These are phyloP conservation scores for Parelbella ahira DNA, from an alignment of 2,888 invertebrate species.

Conservation along the genomic window DNA sequence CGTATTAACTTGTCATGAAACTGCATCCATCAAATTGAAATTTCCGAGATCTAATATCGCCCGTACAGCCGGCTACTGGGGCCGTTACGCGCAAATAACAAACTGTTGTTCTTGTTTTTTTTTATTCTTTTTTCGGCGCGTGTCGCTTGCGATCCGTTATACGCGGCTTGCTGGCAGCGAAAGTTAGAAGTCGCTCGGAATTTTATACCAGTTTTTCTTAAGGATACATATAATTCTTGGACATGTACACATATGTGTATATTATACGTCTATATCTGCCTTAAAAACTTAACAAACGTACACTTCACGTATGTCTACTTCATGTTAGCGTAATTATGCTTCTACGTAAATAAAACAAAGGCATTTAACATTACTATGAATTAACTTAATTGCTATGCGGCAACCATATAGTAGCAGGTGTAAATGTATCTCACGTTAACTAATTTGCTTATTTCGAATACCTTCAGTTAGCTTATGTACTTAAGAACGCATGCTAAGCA, in stretches of 20 bases:
- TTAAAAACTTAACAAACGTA: constrained; percentile 2
- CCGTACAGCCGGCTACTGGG: constrained; percentile 57
- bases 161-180: constrained; percentile 66
- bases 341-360: constrained; percentile 2
- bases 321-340: too few relatives aligned
- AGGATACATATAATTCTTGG: too few relatives aligned
- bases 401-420: constrained; percentile 10
- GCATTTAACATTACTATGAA: constrained; percentile 3
- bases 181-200: constrained; percentile 62
- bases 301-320: too few relatives aligned
- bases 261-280: constrained; percentile 5
- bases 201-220: constrained; percentile 56
- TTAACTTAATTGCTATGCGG: constrained; percentile 19
- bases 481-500: constrained; percentile 7
- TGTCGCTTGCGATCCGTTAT: constrained; percentile 71
- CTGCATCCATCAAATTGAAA: constrained; percentile 56
- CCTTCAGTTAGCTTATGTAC: constrained; percentile 12
- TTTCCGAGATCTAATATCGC: constrained; percentile 58
- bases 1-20: constrained; percentile 48
- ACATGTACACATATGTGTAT: too few relatives aligned
- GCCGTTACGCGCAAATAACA: constrained; percentile 76
- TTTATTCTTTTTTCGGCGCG: constrained; percentile 68
- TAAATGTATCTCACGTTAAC: constrained; percentile 17
- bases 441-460: constrained; percentile 17
- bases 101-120: constrained; percentile 54